These are phyloP conservation scores for Cylindroiulus punctatus DNA, from an alignment of 2,888 invertebrate species.

Conservation along the genomic window DNA sequence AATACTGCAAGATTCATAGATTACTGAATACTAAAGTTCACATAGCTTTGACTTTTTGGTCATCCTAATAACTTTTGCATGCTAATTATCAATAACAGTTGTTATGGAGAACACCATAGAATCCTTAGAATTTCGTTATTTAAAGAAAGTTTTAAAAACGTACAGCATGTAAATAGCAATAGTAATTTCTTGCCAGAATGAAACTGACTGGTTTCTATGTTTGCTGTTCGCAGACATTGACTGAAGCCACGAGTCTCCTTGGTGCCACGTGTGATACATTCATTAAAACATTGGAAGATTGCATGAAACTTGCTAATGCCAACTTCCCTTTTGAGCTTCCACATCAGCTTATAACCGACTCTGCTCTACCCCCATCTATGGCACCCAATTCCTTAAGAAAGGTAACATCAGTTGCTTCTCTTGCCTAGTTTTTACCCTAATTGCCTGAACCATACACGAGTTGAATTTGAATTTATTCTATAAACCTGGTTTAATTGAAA, in stretches of 20 bases:
- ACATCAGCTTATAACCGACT: slow-evolving; percentile 63
- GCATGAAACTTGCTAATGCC: slow-evolving; percentile 70
- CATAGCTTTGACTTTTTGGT: too few species aligned
- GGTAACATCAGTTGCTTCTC: slow-evolving; percentile 46
- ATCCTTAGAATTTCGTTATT: too few species aligned
- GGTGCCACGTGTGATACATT: slow-evolving; percentile 85
- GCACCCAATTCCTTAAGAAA: slow-evolving; percentile 52
- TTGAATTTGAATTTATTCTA: not conserved
- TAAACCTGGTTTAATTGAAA: not conserved
- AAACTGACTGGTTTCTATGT: slow-evolving; percentile 39
- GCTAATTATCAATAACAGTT: not conserved
- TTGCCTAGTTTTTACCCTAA: not conserved
- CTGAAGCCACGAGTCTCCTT: slow-evolving; percentile 78
- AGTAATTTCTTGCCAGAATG: not conserved
- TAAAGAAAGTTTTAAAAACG: not conserved
- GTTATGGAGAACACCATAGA: not conserved
- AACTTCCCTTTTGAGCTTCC: slow-evolving; percentile 65
- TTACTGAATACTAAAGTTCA: too few species aligned
- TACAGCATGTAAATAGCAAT: not conserved
- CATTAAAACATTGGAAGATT: slow-evolving; percentile 82
- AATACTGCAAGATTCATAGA: too few species aligned
- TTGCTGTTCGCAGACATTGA: slow-evolving; percentile 71
- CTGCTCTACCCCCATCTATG: slow-evolving; percentile 61
- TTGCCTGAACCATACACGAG: not conserved
- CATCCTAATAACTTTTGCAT: too few species aligned